Base-by-base conservation (phyloP, 2,888 invertebrate genomes). In the Mechanitis messenoides region DNA sequence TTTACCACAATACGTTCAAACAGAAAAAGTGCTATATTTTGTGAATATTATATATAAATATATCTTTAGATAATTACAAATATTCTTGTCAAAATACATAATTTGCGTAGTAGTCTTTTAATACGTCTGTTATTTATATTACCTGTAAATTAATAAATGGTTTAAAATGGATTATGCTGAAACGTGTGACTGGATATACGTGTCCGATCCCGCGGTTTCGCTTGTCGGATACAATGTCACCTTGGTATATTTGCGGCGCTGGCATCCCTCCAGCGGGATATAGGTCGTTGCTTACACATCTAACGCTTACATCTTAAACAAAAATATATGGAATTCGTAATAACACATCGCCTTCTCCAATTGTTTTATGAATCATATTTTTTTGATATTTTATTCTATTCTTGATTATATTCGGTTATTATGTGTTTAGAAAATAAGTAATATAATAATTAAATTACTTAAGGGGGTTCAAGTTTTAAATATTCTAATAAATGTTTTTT, bases 181-280 rank as follows among this genome's bases (percentile, higher is more conserved):
- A 42, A 42, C 1, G 11, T 50, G 28, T 50, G 50, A 50, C 31
- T 35, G 33, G 33, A 35, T 11, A 50, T 31, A 50, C 31, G 50
- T 31, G 50, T 50, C 31, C 9, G 28, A 50, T 11, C 50, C 55
- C 11, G 45, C 33, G 9, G 28, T 12, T 20, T 61, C 47, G 45
- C 50, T 31, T 47, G 46, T 47, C 55, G 62, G 56, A 59, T 64
- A 74, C 79, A 78, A 79, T 77, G 83, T 84, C 84, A 84, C 84
- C 84, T 85, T 85, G 83, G 72, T 78, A 80, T 81, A 82, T 83
- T 81, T 81, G 77, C 72, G 63, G 79, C 74, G 73, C 78, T 85
- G 86, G 85, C 85, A 71, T 56, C 45, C 65, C 53, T 81, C 86
- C 86, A 86, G 75, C 59, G 64, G 70, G 77, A 85, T 81, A 75